These are phyloP conservation scores for Prionace glauca DNA, from an alignment of 2,797 vertebrate species.

Conservation along the genomic window DNA sequence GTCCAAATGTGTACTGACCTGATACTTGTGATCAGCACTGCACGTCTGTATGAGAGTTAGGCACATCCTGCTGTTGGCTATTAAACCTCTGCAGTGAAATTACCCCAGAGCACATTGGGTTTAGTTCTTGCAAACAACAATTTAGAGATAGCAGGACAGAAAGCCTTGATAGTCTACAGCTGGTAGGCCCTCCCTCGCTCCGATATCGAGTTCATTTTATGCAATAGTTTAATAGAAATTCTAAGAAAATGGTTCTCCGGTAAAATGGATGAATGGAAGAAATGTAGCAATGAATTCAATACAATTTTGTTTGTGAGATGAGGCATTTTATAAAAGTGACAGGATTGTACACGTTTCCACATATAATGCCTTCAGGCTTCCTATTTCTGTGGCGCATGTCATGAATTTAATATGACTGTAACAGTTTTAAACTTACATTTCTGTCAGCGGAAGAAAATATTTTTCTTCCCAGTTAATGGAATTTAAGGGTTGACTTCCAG, in stretches of 20 bases:
- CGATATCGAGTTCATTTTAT: background rate
- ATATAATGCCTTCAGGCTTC: background rate
- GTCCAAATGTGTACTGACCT: background rate
- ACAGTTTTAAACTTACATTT: background rate
- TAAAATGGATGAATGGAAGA: background rate
- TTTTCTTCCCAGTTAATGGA: background rate
- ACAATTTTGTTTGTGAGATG: conserved; percentile 26
- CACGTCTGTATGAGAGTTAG: background rate
- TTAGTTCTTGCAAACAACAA: background rate
- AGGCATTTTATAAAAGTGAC: background rate
- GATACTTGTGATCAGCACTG: background rate
- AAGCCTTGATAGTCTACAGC: background rate
- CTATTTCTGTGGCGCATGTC: background rate
- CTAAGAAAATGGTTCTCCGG: background rate
- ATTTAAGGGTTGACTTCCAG: background rate
- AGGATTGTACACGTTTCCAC: background rate
- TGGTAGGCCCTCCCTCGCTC: background rate
- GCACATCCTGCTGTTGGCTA: background rate
- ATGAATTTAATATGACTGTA: background rate
- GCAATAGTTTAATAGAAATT: background rate
- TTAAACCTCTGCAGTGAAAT: conserved; percentile 20
- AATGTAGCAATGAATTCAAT: background rate
- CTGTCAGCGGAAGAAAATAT: background rate
- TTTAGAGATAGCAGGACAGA: conserved; percentile 4
- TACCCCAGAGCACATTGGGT: background rate